Conservation (phyloP, 2,113 vertebrate genomes). For the Bos indicus region DNA sequence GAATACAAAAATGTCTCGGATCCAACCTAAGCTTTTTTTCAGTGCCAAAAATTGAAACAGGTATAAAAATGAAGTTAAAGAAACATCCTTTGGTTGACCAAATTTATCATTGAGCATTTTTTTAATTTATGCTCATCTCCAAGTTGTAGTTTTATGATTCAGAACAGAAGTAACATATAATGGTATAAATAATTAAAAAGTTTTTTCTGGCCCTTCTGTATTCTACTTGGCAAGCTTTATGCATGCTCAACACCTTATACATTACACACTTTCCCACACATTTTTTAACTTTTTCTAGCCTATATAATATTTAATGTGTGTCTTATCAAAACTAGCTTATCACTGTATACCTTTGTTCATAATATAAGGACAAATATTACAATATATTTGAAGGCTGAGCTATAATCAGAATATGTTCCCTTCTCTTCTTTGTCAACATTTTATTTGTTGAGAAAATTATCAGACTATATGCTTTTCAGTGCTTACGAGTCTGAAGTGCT, state of each 20-base stretch:
- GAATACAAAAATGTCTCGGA: background rate
- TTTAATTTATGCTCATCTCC: background rate
- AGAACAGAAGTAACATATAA: background rate
- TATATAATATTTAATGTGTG: background rate
- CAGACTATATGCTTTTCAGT: background rate
- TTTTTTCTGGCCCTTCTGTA: background rate
- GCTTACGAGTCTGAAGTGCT: conserved; percentile 13
- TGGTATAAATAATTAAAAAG: background rate
- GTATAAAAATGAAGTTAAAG: background rate
- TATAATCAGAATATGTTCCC: background rate
- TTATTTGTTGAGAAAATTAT: conserved; percentile 14
- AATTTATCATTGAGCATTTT: background rate
- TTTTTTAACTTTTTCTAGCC: background rate
- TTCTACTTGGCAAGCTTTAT: background rate
- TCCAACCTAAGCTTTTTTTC: background rate
- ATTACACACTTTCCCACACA: background rate
- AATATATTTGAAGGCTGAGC: background rate
- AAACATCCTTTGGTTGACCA: background rate
- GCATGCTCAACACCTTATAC: background rate
- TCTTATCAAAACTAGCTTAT: background rate
- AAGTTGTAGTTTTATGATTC: background rate
- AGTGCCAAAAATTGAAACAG: background rate
- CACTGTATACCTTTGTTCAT: background rate
- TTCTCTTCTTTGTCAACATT: conserved; percentile 17
- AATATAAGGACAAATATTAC: background rate